Evolutionary conservation across 1,140 invertebrate species (phyloP).

Genomic region (Trichomalopsis sarcophagae): DNA sequence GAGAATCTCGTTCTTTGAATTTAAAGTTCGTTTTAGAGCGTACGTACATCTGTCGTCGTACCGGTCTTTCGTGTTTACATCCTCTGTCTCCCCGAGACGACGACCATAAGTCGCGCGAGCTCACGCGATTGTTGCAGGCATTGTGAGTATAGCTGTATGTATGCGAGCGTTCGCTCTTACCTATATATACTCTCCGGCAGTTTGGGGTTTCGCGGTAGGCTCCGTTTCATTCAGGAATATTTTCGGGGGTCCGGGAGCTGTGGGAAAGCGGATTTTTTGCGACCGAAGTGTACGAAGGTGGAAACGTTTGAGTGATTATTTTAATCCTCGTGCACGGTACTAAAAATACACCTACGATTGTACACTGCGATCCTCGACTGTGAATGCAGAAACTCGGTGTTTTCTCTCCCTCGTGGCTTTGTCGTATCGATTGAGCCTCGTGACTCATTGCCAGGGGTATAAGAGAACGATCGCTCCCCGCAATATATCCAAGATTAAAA

Average conservation of each 20-base stretch:
- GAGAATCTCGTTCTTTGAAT: conserved; percentile 32
- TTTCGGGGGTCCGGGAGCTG: too few species aligned
- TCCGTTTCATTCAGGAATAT: too few species aligned
- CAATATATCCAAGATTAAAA: neutral
- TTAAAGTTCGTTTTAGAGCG: conserved; percentile 13
- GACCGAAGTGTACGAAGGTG: too few species aligned
- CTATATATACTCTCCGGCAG: too few species aligned
- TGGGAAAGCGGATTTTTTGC: too few species aligned
- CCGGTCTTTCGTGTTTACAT: conserved; percentile 48
- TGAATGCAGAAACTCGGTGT: too few species aligned
- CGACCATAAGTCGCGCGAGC: neutral
- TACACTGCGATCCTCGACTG: too few species aligned
- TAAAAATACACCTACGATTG: too few species aligned
- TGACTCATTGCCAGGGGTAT: neutral
- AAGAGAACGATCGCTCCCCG: neutral
- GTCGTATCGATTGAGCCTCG: neutral
- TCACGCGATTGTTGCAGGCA: conserved; percentile 16
- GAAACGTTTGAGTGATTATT: too few species aligned
- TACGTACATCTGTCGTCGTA: conserved; percentile 28
- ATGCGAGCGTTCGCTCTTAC: too few species aligned
- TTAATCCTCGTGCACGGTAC: too few species aligned
- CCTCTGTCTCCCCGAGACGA: neutral
- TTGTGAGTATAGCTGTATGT: neutral
- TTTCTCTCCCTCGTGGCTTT: neutral
- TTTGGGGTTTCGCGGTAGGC: too few species aligned